Evolutionary conservation across 2,888 invertebrate genomes (phyloP).

Genomic region (Lepidocyrtoides sp.): DNA sequence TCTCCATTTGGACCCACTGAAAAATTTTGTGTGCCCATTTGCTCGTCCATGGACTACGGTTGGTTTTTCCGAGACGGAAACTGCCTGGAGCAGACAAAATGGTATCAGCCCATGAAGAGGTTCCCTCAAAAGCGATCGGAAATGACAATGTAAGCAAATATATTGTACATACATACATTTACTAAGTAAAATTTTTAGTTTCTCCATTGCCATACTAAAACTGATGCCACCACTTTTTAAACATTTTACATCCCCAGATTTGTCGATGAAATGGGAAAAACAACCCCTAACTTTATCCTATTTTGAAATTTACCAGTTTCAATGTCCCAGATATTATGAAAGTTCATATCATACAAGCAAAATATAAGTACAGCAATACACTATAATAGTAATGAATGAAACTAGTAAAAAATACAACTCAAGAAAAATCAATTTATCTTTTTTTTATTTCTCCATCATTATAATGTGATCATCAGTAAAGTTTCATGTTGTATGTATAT

Average conservation of each 20-base stretch:
- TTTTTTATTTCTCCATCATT: conserved; percentile 36
- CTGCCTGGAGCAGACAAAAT: conserved; percentile 79
- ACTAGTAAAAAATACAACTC: no score
- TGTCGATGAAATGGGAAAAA: conserved; percentile 82
- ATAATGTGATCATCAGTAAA: conserved; percentile 35
- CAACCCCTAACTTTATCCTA: conserved; percentile 82
- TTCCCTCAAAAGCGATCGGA: conserved; percentile 83
- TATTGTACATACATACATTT: not conserved
- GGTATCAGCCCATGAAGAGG: conserved; percentile 80
- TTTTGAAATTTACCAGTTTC: conserved; percentile 72
- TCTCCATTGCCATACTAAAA: not conserved
- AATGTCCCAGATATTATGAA: no score
- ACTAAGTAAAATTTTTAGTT: not conserved
- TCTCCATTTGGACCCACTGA: conserved; percentile 81
- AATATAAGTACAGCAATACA: no score
- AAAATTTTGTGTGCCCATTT: conserved; percentile 82
- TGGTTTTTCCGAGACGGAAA: conserved; percentile 83
- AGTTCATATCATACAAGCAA: no score
- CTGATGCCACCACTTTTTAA: not conserved
- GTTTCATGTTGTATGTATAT: not conserved
- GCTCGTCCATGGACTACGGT: conserved; percentile 81
- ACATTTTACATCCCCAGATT: conserved; percentile 79
- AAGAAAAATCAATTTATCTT: conserved; percentile 21
- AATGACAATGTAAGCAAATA: conserved; percentile 81
- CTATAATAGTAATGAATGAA: no score